These are phyloP conservation scores for Leptopilina syphax DNA, from an alignment of 2,888 invertebrate genomes.

Conservation along the genomic window DNA sequence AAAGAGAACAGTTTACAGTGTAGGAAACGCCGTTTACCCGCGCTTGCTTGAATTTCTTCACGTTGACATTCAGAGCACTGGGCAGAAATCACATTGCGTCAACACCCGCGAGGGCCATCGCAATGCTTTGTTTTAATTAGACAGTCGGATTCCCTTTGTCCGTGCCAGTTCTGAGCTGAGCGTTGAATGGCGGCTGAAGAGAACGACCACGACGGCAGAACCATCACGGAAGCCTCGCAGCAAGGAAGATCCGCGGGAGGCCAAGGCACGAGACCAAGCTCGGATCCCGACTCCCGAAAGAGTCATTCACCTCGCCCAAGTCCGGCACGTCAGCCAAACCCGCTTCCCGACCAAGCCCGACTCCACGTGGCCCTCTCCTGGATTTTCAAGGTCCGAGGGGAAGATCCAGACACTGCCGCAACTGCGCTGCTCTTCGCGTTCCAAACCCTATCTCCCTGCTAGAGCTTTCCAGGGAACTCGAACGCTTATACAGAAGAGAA, in stretches of 20 bases:
- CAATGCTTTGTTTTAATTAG: slow-evolving; percentile 79
- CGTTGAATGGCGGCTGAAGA: slow-evolving; percentile 73
- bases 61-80: slow-evolving; percentile 83
- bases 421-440: slow-evolving; percentile 77
- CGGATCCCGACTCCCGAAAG: slow-evolving; percentile 56
- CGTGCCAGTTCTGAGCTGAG: slow-evolving; percentile 78
- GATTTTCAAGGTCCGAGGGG: slow-evolving; percentile 79
- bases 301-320: slow-evolving; percentile 55
- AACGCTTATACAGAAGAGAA: slow-evolving; percentile 79
- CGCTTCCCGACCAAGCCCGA: slow-evolving; percentile 79
- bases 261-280: slow-evolving; percentile 74
- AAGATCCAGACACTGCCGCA: slow-evolving; percentile 77
- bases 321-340: slow-evolving; percentile 54
- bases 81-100: slow-evolving; percentile 85
- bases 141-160: slow-evolving; percentile 77
- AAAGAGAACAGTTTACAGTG: no score
- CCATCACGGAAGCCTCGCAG: slow-evolving; percentile 58
- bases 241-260: slow-evolving; percentile 72
- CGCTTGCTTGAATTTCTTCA: slow-evolving; percentile 83
- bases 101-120: slow-evolving; percentile 82
- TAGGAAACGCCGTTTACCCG: slow-evolving; percentile 82
- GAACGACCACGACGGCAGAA: slow-evolving; percentile 57
- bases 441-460: slow-evolving; percentile 79
- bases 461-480: slow-evolving; percentile 78
- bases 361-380: slow-evolving; percentile 68